Base-by-base conservation (phyloP, 2,113 vertebrate genomes). In the Synchiropus splendidus region DNA sequence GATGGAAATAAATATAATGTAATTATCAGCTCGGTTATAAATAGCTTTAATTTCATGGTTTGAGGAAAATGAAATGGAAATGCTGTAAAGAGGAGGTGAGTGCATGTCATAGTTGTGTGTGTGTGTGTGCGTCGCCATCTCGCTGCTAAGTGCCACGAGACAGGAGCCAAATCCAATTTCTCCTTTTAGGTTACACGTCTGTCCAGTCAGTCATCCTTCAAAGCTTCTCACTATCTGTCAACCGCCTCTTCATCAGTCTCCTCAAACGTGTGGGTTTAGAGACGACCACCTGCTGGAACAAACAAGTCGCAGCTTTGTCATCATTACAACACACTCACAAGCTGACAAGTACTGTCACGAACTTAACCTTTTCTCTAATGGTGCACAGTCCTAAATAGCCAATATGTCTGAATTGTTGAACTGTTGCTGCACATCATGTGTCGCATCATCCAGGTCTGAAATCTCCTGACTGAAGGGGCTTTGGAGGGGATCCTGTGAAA, bases 31-130 rank as follows among this genome's bases (percentile, higher is more conserved):
- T 56, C 50, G 64, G 74, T 78, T 83, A 83, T 79, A 81, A 83
- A 79, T 78, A 81, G 81, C 70, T 83, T 81, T 82, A 64, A 85
- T 85, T 82, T 84, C 77, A 85, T 83, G 78, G 79, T 82, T 81
- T 83, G 67, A 45, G 51, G 77, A 75, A 81, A 83, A 81, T 68
- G 54, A 74, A 77, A 77, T 81, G 75, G 65, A 78, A 81, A 76
- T 75, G 70, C 56, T 64, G 35, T 69, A 30, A 50, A 45, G 34
- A 39, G 44, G 58, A 54, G 42, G 40, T 27, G 48, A 3, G 9
- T 31, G 16, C 2, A 12, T 31, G 34, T 36, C 33, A 36, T n/a
- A n/a, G n/a, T n/a, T n/a, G n/a, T n/a, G 45, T 15, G 36, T 32
- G 48, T 32, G 45, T 32, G 43, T 44, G 42, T 33, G 51, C 57